Evolutionary conservation across 2,888 invertebrate species (phyloP), one percentile per base, ranked within the genome.

Genomic region (Meiosimyza decipiens): DNA sequence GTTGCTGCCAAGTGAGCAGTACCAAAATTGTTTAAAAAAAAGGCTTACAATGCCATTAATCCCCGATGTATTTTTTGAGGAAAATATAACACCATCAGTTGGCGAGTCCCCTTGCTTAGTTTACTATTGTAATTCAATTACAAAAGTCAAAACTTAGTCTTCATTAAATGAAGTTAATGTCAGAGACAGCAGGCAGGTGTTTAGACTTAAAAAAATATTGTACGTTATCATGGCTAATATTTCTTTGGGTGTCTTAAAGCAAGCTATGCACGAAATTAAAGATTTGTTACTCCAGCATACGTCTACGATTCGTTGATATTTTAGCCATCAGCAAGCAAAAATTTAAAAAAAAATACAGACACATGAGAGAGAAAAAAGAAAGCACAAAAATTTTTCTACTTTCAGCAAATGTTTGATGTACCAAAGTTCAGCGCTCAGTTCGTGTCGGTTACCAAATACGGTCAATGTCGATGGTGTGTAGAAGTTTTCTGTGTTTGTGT

Each of bases 51-150:
- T 28, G 28, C 1, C 18, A 57, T 11, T 12, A 22, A 18, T 28
- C 22, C 57, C 13, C 18, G 1, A 22, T 6, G 18, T 1, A 22
- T 57, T 18, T 18, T 18, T 57, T 57, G 16, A 22, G 22, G 9
- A 16, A 13, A 16, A 49, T 50, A 28, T 50, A 59, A 28, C 40
- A 33, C 52, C 51, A 28, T 40, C 18, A 12, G 12, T 16, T 40
- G 16, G 18, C 13, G 16, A 12, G 13, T 40, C 28, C 33, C 54
- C 6, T 11, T 33, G 16, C 13, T 16, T 1, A 9, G 16, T 18
- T 16, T 1, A 9, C 47, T 16, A 50, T 51, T 54, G 59, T 71
- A 65, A 71, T 71, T 65, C 71, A 71, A 71, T 71, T 71, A 65
- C 65, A 71, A 50, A 59, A 65, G 71, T 65, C 63, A 18, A 62